A percentile compares a stretch with the other conserved stretches of the same genome.
phyloP scores from a whole-genome alignment of 2,797 vertebrate genomes.

The Helicolenus hilgendorfi region DNA sequence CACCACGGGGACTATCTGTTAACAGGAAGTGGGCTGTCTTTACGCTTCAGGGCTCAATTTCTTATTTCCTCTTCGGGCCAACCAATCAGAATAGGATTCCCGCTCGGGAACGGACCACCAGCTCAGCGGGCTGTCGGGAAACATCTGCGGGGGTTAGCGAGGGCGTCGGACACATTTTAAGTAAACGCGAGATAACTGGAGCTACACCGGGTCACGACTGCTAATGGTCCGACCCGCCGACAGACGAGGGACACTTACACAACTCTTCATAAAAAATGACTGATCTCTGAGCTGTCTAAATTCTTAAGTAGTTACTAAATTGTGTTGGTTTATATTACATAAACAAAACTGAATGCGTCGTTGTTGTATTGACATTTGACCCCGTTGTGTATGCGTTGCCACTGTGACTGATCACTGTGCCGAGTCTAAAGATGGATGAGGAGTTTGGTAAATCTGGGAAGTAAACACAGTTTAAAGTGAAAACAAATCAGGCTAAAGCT shows the following conservation, averaged over 20 bases:
- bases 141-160: constrained; percentile 41
- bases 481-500: neutral
- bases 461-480: neutral
- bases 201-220: neutral
- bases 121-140: constrained; percentile 32
- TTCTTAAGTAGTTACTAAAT: neutral
- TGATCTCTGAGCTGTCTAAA: neutral
- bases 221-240: neutral
- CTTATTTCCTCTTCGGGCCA: constrained; percentile 35
- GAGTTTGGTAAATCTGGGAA: neutral
- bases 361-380: neutral
- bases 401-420: neutral
- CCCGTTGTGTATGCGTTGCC: neutral
- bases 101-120: constrained; percentile 28
- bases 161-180: constrained; percentile 17
- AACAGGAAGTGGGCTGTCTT: constrained; percentile 61
- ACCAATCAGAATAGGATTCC: constrained; percentile 35
- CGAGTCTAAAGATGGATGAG: neutral
- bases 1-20: constrained; percentile 48
- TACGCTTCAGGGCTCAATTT: constrained; percentile 41
- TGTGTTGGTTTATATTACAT: neutral
- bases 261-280: neutral
- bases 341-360: constrained; percentile 10
- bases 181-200: constrained; percentile 7
- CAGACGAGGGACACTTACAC: neutral